Base-by-base conservation (phyloP, 2,888 invertebrate species). In the Oligia latruncula region DNA sequence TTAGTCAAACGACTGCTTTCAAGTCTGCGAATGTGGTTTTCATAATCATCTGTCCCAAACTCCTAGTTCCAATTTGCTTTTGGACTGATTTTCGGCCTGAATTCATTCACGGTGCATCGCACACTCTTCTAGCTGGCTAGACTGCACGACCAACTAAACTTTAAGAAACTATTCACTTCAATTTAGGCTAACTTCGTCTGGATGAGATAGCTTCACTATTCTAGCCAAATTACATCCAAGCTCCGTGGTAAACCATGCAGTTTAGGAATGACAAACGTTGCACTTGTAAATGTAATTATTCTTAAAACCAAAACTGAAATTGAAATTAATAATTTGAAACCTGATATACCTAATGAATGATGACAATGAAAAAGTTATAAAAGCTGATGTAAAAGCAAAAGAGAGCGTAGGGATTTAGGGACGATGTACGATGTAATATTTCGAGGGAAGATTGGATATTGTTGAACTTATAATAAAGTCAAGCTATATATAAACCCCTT, bases 111-210 rank as follows among this genome's bases (percentile, higher is more conserved):
- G 73, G 85, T 72, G 80, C 86, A 86, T 78, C 64, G 77, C 77
- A 80, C 62, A 74, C 49, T 58, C 46, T 17, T 65, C 72, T 73
- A 29, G 62, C 76, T 64, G 68, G 79, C 74, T 55, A 77, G 49
- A 75, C 70, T 70, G 85, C 79, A 72, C 79, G 79, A 74, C 72
- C 74, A 71, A 86, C 80, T 75, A 64, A 84, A 84, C 58, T 85
- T 86, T 65, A 84, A 76, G 78, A 84, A 84, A 82, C 86, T 87
- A 87, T 82, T 82, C 74, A 43, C 74, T 84, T 80, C 74, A 87
- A 87, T 87, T 87, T 78, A 71, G 64, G 70, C 65, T 74, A 78
- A 78, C 76, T 84, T 84, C 49, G 78, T 84, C 87, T 71, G 64
- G 49, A 64, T 71, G 55, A 76, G 62, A 70, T 58, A 78, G 43